Evolutionary conservation across 2,797 vertebrate genomes (phyloP).

Genomic region (Pampus argenteus): DNA sequence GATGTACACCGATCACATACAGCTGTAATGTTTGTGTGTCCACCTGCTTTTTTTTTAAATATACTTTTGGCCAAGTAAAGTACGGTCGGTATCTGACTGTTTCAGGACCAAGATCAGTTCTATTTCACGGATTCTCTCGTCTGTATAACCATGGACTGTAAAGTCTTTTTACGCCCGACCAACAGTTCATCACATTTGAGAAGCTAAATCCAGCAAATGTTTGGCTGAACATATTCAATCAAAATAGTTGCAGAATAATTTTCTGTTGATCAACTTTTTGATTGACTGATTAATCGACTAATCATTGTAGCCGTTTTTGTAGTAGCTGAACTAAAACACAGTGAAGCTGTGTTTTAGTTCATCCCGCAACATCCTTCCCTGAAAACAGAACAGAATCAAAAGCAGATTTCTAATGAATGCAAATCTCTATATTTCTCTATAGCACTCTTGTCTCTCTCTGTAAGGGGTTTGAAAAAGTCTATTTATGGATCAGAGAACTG

Average conservation of each 20-base stretch:
- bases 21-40: background rate
- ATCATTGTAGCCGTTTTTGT: too few relatives aligned
- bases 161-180: too few relatives aligned
- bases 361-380: constrained; percentile 8
- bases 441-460: constrained; percentile 34
- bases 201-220: too few relatives aligned
- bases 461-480: constrained; percentile 56
- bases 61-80: background rate
- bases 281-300: too few relatives aligned
- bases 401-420: constrained; percentile 45
- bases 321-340: too few relatives aligned
- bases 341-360: constrained; percentile 15
- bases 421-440: constrained; percentile 42
- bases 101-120: constrained; percentile 30
- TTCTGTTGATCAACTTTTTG: too few relatives aligned
- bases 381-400: constrained; percentile 40
- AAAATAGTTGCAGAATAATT: too few relatives aligned
- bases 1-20: background rate
- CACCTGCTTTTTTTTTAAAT: background rate
- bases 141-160: background rate
- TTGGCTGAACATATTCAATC: too few relatives aligned
- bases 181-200: too few relatives aligned
- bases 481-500: constrained; percentile 67
- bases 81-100: background rate
- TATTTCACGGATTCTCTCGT: constrained; percentile 9